These are phyloP conservation scores for Gasterosteus aculeatus DNA, from an alignment of 2,113 vertebrate genomes.

Conservation along the genomic window DNA sequence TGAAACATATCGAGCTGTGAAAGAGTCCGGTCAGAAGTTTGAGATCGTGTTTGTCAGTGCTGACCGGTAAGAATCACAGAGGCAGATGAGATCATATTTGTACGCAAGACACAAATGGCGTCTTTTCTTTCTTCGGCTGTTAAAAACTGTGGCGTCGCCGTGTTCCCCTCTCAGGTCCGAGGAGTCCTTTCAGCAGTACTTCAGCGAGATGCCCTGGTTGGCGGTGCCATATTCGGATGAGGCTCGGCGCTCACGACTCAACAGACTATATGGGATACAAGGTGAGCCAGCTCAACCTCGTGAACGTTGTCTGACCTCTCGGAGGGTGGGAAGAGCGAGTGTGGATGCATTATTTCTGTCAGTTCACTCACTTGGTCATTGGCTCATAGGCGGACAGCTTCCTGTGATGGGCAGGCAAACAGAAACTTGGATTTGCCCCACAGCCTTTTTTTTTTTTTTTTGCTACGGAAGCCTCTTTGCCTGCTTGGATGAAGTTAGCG, in stretches of 20 bases:
- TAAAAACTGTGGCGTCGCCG: neutral
- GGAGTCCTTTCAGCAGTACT: conserved; percentile 98
- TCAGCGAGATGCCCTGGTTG: conserved; percentile 99
- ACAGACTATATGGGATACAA: conserved; percentile 97
- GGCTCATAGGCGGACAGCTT: conserved; percentile 35
- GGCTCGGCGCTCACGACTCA: conserved; percentile 91
- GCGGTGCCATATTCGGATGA: conserved; percentile 93
- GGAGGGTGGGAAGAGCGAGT: neutral
- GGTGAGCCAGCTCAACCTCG: conserved; percentile 75
- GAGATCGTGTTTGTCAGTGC: conserved; percentile 98
- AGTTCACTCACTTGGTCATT: conserved; percentile 22
- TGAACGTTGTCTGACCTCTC: neutral
- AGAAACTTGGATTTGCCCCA: conserved; percentile 38
- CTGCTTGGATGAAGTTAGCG: conserved; percentile 49
- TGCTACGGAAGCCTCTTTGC: conserved; percentile 18
- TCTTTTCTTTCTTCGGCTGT: neutral
- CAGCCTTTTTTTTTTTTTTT: conserved; percentile 22
- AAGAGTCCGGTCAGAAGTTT: conserved; percentile 95
- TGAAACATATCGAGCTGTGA: conserved; percentile 93
- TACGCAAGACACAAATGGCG: neutral
- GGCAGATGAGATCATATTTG: neutral
- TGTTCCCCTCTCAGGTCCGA: conserved; percentile 85
- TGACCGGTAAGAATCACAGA: conserved; percentile 85
- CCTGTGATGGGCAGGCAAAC: conserved; percentile 10
- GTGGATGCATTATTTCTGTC: conserved; percentile 3